A percentile compares a stretch with the other conserved stretches of the same genome.
Evolutionary conservation across 2,797 vertebrate genomes (phyloP).

Genomic region (Limnodromus scolopaceus): DNA sequence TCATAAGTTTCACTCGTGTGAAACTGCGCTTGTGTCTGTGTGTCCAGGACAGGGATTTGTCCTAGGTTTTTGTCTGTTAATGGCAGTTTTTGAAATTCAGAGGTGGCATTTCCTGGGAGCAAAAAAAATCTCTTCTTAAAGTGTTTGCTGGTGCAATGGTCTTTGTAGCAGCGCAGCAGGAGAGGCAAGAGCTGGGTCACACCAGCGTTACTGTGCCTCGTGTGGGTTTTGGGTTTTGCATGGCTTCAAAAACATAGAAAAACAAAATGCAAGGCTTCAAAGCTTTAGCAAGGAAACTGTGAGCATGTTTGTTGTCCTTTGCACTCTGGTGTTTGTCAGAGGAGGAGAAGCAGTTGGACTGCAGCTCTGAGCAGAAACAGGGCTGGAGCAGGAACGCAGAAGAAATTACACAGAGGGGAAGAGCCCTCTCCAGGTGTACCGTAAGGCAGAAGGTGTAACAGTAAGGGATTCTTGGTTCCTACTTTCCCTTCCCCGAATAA

Average conservation of each 20-base stretch:
- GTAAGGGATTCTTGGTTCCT: slow-evolving; percentile 75
- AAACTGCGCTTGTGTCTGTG: background rate
- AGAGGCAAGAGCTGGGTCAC: background rate
- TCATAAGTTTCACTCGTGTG: slow-evolving; percentile 13
- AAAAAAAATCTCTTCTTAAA: background rate
- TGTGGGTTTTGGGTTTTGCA: background rate
- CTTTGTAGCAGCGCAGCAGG: background rate
- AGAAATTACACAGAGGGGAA: slow-evolving; percentile 80
- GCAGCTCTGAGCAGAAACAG: background rate
- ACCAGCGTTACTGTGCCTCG: accelerated
- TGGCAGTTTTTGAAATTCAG: background rate
- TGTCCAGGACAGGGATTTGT: background rate
- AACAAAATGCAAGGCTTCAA: background rate
- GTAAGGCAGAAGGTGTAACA: slow-evolving; percentile 91
- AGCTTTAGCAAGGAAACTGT: background rate
- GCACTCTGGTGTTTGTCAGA: background rate
- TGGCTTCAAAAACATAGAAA: background rate
- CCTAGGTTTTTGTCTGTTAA: background rate
- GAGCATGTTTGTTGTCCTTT: background rate
- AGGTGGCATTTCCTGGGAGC: background rate
- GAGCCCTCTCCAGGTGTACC: slow-evolving; percentile 94
- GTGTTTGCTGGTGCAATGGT: background rate
- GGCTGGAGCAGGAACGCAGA: background rate
- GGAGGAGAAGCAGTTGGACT: background rate
- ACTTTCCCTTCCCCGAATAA: background rate